Percentiles rank a stretch among this genome's conserved stretches.
These are phyloP conservation scores for Hylaeus anthracinus DNA, from an alignment of 1,140 invertebrate genomes.

Conservation along the genomic window DNA sequence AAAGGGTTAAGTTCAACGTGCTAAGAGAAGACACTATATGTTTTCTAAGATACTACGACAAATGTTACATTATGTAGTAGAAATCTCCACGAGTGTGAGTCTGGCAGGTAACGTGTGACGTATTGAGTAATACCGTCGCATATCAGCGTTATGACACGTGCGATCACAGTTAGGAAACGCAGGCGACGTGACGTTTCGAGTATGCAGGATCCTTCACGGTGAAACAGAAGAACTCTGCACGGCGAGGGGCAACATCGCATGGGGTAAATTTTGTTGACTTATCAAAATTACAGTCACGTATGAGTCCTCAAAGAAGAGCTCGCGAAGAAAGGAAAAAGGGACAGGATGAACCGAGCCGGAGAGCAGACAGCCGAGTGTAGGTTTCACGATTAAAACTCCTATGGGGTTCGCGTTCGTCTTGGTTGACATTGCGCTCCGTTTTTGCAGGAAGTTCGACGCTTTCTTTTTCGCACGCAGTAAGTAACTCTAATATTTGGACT, in stretches of 20 bases:
- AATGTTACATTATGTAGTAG: too few species aligned
- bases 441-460: too few species aligned
- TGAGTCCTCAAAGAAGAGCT: conserved; percentile 63
- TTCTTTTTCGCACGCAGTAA: too few species aligned
- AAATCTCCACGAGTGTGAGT: too few species aligned
- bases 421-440: too few species aligned
- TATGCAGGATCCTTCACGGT: background rate
- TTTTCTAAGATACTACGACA: too few species aligned
- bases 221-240: background rate
- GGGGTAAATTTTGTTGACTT: conserved; percentile 46
- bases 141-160: too few species aligned
- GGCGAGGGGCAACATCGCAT: background rate
- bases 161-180: background rate
- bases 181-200: background rate
- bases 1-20: too few species aligned
- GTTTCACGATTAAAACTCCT: background rate
- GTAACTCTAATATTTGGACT: too few species aligned
- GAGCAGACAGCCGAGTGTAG: conserved; percentile 1
- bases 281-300: conserved; percentile 71
- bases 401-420: background rate
- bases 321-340: conserved; percentile 46
- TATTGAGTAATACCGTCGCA: too few species aligned
- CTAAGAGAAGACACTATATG: too few species aligned
- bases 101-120: too few species aligned
- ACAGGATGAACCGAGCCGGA: background rate